Evolutionary conservation across 2,888 invertebrate genomes (phyloP).

Genomic region (Hipparchia sbordonii): DNA sequence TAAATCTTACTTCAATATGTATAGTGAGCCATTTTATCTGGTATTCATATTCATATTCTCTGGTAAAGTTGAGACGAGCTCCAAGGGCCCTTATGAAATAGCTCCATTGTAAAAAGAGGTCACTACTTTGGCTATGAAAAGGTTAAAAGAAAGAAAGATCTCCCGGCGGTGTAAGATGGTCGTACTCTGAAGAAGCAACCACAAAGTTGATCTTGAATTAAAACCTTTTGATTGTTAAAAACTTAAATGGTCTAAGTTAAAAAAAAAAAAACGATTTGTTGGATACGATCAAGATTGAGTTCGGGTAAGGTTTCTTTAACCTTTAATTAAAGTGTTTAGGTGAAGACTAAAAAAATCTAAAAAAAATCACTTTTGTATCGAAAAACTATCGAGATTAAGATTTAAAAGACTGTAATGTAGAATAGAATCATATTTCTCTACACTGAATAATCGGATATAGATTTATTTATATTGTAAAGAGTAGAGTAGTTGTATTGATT

Average conservation of each 20-base stretch:
- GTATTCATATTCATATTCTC: background rate
- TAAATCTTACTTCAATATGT: constrained; percentile 18
- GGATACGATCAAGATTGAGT: background rate
- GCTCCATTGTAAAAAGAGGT: constrained; percentile 38
- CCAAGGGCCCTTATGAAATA: constrained; percentile 35
- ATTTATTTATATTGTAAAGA: too few species aligned
- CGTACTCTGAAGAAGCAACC: constrained; percentile 18
- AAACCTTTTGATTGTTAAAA: background rate
- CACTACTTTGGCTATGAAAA: constrained; percentile 38
- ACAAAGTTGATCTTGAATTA: background rate
- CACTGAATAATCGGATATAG: too few species aligned
- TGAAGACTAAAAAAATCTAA: too few species aligned
- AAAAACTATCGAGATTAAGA: too few species aligned
- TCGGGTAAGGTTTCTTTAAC: too few species aligned
- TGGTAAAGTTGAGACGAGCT: constrained; percentile 22
- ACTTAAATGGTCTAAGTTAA: background rate
- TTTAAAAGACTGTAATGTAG: too few species aligned
- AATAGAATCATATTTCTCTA: too few species aligned
- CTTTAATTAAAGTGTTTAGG: too few species aligned
- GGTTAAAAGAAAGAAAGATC: constrained; percentile 40
- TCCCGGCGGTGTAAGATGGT: constrained; percentile 28
- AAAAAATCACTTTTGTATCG: too few species aligned
- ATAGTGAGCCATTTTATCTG: constrained; percentile 14
- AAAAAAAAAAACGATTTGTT: background rate
- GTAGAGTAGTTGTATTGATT: too few species aligned